Conservation (phyloP, 2,797 vertebrate genomes). For the Delichon dasypus region DNA sequence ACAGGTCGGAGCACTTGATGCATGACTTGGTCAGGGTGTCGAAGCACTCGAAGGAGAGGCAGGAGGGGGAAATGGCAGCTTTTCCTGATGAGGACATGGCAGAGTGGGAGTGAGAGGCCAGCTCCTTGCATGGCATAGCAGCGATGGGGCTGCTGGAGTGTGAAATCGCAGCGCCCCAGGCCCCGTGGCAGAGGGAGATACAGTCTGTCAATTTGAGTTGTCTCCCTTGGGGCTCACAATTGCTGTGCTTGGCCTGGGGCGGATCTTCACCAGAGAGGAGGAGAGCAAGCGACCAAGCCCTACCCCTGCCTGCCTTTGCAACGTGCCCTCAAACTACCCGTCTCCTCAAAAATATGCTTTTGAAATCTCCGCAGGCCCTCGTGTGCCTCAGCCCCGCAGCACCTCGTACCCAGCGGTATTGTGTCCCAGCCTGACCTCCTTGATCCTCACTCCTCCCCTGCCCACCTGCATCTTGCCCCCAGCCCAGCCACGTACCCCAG, state of each 20-base stretch:
- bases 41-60: slow-evolving; percentile 37
- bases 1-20: slow-evolving; percentile 43
- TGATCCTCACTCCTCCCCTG: not conserved
- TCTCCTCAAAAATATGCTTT: not conserved
- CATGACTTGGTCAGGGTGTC: slow-evolving; percentile 50
- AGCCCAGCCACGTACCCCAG: not conserved
- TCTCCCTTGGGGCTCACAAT: slow-evolving; percentile 15
- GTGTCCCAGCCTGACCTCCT: not conserved
- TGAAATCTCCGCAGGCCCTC: fast-evolving
- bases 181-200: slow-evolving; percentile 51
- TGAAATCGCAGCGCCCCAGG: slow-evolving; percentile 24
- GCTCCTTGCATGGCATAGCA: not conserved
- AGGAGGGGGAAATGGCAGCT: not conserved
- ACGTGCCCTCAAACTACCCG: not conserved
- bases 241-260: slow-evolving; percentile 7
- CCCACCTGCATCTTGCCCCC: fast-evolving
- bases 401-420: fast-evolving
- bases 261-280: slow-evolving; percentile 27
- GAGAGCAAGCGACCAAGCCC: not conserved
- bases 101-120: not conserved
- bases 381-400: fast-evolving
- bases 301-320: not conserved
- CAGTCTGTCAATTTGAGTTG: slow-evolving; percentile 42
- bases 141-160: not conserved
- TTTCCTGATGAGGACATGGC: slow-evolving; percentile 20